Evolutionary conservation across 2,888 invertebrate species (phyloP).

Genomic region (Frankliniella intonsa): DNA sequence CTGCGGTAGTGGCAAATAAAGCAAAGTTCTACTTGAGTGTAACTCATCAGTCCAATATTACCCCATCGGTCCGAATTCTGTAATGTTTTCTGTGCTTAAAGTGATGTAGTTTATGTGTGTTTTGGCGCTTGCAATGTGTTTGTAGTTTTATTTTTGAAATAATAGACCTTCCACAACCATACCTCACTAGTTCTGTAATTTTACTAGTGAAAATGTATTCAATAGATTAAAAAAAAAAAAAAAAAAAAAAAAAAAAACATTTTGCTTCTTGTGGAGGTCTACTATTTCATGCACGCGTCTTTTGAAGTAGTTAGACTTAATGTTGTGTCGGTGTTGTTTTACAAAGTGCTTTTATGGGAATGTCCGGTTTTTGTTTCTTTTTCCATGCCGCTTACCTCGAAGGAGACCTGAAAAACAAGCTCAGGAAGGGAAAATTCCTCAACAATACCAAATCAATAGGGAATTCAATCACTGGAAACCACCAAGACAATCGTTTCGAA

Average conservation of each 20-base stretch:
- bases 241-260: no score
- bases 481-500: slow-evolving; percentile 70
- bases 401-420: slow-evolving; percentile 76
- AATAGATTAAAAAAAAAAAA: no score
- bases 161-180: background rate
- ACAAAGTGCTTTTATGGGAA: slow-evolving; percentile 26
- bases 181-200: no score
- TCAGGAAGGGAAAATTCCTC: slow-evolving; percentile 75
- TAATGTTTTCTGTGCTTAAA: no score
- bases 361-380: slow-evolving; percentile 28
- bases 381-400: slow-evolving; percentile 36
- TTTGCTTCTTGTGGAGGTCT: no score
- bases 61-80: no score
- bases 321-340: slow-evolving; percentile 23
- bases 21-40: no score
- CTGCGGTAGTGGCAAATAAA: no score
- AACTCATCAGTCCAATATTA: no score
- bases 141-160: background rate
- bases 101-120: background rate
- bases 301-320: background rate
- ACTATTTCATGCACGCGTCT: background rate
- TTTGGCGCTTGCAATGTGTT: background rate
- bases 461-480: slow-evolving; percentile 71
- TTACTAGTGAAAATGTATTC: no score
- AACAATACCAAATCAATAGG: slow-evolving; percentile 71